phyloP scores from a whole-genome alignment of 2,113 vertebrate species.

The Notothenia rossii region DNA sequence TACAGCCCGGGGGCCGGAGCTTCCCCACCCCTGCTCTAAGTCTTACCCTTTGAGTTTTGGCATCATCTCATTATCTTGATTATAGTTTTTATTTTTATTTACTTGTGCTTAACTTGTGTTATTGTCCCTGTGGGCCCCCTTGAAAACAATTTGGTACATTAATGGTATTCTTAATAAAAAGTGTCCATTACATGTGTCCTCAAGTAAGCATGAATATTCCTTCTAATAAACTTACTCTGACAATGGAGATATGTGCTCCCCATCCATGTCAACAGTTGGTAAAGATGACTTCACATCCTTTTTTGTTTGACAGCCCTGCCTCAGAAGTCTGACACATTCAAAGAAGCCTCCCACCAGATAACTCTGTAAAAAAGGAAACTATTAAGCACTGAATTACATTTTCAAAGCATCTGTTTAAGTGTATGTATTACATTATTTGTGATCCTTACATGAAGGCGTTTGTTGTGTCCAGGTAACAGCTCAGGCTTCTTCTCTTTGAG shows the following conservation, averaged over 20 bases:
- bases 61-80: no score
- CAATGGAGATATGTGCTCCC: constrained; percentile 47
- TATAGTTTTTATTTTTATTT: no score
- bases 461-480: not conserved
- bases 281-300: not conserved
- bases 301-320: not conserved
- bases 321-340: constrained; percentile 54
- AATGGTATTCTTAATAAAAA: no score
- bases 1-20: no score
- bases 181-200: not conserved
- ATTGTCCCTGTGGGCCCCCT: no score
- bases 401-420: not conserved
- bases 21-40: no score
- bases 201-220: not conserved
- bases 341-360: constrained; percentile 77
- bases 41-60: no score
- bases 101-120: no score
- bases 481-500: not conserved
- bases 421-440: not conserved
- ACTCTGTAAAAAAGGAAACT: constrained; percentile 54
- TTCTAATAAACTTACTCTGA: constrained; percentile 68
- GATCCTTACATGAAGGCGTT: constrained; percentile 57
- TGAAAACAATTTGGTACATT: no score
- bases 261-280: constrained; percentile 43
- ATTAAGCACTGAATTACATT: not conserved